These are phyloP conservation scores for Calliphora vicina DNA, from an alignment of 1,140 invertebrate species.

Conservation along the genomic window DNA sequence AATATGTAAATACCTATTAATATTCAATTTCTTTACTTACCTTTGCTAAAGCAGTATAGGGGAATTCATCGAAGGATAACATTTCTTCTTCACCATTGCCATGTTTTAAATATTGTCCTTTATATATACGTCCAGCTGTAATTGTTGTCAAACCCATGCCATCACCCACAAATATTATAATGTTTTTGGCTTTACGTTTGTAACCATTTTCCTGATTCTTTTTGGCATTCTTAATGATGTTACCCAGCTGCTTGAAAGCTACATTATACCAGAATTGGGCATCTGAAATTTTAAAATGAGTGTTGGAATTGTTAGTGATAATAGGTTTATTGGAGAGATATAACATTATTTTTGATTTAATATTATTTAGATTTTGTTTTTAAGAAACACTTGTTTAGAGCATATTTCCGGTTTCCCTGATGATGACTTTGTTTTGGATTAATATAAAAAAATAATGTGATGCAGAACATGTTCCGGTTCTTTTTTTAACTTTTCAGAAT, in stretches of 20 bases:
- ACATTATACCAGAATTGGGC: conserved; percentile 51
- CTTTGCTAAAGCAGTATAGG: conserved; percentile 72
- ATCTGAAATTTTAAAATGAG: no score
- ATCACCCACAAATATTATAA: conserved; percentile 81
- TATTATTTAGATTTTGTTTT: no score
- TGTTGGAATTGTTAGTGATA: no score
- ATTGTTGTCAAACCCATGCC: conserved; percentile 79
- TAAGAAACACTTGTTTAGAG: not conserved
- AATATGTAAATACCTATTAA: not conserved
- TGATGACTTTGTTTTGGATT: no score
- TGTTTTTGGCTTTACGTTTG: conserved; percentile 71
- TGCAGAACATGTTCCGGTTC: not conserved
- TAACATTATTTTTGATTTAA: no score
- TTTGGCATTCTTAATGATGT: conserved; percentile 47
- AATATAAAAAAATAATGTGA: not conserved
- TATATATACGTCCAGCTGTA: conserved; percentile 75
- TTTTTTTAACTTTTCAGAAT: not conserved
- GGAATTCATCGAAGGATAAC: conserved; percentile 74
- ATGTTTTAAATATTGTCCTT: conserved; percentile 66
- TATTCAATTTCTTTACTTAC: conserved; percentile 53
- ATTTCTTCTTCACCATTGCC: conserved; percentile 69
- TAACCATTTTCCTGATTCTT: conserved; percentile 49
- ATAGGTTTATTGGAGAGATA: no score
- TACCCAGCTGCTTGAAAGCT: conserved; percentile 49
- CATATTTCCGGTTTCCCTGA: no score